A percentile compares a stretch with the other conserved stretches of the same genome.
Conservation (phyloP, 2,888 invertebrate genomes). For the Heliconius erato region DNA sequence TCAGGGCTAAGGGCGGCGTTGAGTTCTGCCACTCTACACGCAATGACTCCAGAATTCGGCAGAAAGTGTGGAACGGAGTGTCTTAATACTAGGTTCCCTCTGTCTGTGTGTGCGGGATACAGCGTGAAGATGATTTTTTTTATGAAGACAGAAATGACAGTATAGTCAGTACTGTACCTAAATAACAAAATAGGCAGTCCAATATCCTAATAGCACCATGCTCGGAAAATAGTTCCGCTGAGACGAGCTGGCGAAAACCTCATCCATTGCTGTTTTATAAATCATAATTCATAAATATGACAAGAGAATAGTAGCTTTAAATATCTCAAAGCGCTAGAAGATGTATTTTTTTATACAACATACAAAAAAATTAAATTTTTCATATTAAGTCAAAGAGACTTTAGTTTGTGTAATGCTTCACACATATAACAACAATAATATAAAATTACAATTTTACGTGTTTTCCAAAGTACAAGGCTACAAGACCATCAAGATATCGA, state of each 20-base stretch:
- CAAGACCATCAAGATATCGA: slow-evolving; percentile 1
- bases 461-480: not conserved
- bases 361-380: not conserved
- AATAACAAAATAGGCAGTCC: too few species aligned
- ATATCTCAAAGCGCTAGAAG: not conserved
- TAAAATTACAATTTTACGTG: not conserved
- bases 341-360: not conserved
- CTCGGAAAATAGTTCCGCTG: too few species aligned
- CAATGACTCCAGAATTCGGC: too few species aligned
- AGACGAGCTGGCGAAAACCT: not conserved
- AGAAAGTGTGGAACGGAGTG: too few species aligned
- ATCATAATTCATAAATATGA: not conserved
- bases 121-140: too few species aligned
- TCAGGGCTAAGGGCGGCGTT: too few species aligned
- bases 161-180: too few species aligned
- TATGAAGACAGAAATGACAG: too few species aligned
- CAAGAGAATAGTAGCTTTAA: not conserved
- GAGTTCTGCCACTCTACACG: too few species aligned
- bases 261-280: not conserved
- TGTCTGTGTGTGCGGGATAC: too few species aligned
- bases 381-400: not conserved
- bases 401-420: not conserved
- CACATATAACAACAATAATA: not conserved
- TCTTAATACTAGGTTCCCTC: too few species aligned
- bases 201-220: too few species aligned